phyloP scores from a whole-genome alignment of 2,797 vertebrate species.

The Notoglanidium macrostoma region DNA sequence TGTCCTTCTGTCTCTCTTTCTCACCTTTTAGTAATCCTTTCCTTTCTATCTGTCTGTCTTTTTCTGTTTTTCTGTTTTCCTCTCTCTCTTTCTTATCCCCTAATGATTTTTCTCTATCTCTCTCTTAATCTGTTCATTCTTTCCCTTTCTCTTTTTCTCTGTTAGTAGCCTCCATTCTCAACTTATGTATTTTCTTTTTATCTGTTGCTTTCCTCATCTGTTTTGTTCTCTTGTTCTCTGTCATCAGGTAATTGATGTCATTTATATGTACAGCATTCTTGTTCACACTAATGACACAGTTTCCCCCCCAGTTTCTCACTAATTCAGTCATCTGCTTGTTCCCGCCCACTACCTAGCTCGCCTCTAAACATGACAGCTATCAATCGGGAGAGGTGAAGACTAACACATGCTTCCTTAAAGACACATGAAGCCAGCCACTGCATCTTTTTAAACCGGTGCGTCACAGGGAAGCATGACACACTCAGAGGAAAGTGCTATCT shows the following conservation, averaged over 20 bases:
- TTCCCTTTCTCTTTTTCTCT: background rate
- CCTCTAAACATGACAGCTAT: background rate
- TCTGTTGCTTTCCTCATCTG: background rate
- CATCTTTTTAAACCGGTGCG: background rate
- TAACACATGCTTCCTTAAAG: background rate
- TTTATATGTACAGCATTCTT: background rate
- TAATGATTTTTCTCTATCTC: background rate
- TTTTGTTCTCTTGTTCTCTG: background rate
- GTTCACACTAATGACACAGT: background rate
- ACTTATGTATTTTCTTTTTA: background rate
- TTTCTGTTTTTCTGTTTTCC: background rate
- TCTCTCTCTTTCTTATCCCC: background rate
- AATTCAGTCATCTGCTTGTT: background rate
- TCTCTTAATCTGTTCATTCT: background rate
- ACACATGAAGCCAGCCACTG: background rate
- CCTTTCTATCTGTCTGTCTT: too few species aligned
- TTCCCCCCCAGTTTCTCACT: background rate
- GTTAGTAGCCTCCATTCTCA: background rate
- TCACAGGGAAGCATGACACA: background rate
- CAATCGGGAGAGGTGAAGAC: background rate
- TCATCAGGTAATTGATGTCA: background rate
- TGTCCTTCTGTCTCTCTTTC: background rate
- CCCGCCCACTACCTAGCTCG: background rate
- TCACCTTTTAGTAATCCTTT: constrained; percentile 6
- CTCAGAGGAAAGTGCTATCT: background rate